These are phyloP conservation scores for Glandiceps talaboti DNA, from an alignment of 53 echinoderm and acorn worm genomes.

Conservation along the genomic window DNA sequence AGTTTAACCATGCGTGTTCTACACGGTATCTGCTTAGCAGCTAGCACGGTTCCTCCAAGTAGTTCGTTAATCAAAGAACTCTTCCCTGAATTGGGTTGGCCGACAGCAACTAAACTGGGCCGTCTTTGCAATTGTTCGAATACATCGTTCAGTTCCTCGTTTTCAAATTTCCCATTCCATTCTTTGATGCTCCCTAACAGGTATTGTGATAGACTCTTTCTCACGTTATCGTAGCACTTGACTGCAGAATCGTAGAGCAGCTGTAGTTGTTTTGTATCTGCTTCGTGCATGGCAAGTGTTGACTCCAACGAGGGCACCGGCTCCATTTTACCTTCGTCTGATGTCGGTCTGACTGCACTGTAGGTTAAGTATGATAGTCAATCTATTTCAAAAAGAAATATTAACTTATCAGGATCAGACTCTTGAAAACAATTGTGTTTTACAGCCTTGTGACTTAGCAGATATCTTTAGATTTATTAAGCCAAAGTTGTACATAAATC, in stretches of 20 bases:
- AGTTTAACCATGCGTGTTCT: background rate
- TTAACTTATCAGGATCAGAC: no score
- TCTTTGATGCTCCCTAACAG: background rate
- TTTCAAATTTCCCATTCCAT: background rate
- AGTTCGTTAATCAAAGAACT: background rate
- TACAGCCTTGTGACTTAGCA: no score
- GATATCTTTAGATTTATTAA: no score
- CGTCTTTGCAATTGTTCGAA: background rate
- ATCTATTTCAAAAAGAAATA: no score
- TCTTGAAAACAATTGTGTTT: no score
- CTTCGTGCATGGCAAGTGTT: background rate
- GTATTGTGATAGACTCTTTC: background rate
- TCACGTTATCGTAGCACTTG: background rate
- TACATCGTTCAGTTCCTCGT: background rate
- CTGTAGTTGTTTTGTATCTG: background rate
- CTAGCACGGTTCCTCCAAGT: background rate
- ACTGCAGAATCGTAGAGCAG: background rate
- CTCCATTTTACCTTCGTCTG: no score
- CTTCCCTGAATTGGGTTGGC: background rate
- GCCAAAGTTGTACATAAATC: no score
- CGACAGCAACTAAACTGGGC: background rate
- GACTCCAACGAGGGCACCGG: background rate
- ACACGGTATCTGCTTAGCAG: background rate
- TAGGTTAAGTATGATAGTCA: no score
- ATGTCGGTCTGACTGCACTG: no score